phyloP scores from a whole-genome alignment of 2,797 vertebrate genomes.

The Brachyalestes nurse region DNA sequence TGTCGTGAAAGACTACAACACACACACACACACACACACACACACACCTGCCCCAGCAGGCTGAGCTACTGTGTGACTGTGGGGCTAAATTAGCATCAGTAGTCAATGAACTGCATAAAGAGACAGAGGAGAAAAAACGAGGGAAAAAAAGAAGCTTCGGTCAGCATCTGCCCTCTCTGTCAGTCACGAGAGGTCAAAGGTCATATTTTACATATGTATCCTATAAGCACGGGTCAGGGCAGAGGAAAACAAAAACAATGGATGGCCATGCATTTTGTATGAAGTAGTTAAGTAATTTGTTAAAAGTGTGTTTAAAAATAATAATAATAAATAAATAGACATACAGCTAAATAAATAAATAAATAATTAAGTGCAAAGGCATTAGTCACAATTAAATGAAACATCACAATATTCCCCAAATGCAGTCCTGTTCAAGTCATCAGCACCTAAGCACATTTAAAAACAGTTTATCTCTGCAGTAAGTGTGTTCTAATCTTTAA shows the following conservation, averaged over 20 bases:
- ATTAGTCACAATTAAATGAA: too few species aligned
- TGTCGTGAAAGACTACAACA: constrained; percentile 59
- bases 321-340: too few species aligned
- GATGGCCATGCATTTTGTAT: too few species aligned
- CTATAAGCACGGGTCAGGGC: not conserved
- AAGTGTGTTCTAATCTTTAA: too few species aligned
- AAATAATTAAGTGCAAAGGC: not conserved
- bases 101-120: constrained; percentile 71
- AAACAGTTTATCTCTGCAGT: too few species aligned
- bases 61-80: constrained; percentile 62
- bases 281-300: too few species aligned
- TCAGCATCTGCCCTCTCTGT: constrained; percentile 13
- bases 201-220: constrained; percentile 11
- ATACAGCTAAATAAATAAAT: not conserved
- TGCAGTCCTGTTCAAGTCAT: too few species aligned
- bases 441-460: too few species aligned
- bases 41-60: constrained; percentile 67
- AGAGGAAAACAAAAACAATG: too few species aligned
- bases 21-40: constrained; percentile 65
- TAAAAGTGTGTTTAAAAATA: too few species aligned
- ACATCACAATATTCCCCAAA: too few species aligned
- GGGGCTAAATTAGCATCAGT: constrained; percentile 65
- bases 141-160: constrained; percentile 67
- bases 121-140: constrained; percentile 61
- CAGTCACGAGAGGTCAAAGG: constrained; percentile 34